Evolutionary conservation across 2,113 vertebrate species (phyloP).

Genomic region (Phaethon lepturus): DNA sequence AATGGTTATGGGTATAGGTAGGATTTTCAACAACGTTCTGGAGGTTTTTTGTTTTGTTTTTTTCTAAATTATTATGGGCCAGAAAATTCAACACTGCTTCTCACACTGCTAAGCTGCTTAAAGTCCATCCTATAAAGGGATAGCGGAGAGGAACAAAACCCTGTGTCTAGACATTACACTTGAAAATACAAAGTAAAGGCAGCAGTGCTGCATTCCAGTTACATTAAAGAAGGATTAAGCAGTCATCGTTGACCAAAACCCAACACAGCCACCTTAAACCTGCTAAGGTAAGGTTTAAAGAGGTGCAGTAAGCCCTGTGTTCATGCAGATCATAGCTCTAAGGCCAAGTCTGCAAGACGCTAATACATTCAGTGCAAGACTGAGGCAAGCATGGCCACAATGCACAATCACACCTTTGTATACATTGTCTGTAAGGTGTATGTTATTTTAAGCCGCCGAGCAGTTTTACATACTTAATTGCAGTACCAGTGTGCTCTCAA

Average conservation of each 20-base stretch:
- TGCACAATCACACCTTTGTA: neutral
- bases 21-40: neutral
- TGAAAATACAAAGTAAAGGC: neutral
- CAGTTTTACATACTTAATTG: neutral
- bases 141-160: fast-evolving
- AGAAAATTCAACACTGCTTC: neutral
- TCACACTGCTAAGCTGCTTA: neutral
- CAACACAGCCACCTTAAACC: neutral
- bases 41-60: neutral
- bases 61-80: neutral
- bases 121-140: neutral
- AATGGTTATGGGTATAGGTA: neutral
- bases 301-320: fast-evolving
- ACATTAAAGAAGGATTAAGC: neutral
- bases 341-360: neutral
- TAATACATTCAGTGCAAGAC: neutral
- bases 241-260: neutral
- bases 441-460: neutral
- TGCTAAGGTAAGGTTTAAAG: neutral
- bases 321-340: neutral
- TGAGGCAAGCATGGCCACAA: neutral
- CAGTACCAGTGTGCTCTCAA: neutral
- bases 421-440: neutral
- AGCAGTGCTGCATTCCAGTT: neutral
- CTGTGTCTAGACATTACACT: neutral